A percentile compares a stretch with the other conserved stretches of the same genome.
These are phyloP conservation scores for Drosophila cognata DNA, from an alignment of 2,888 invertebrate species.

Conservation along the genomic window DNA sequence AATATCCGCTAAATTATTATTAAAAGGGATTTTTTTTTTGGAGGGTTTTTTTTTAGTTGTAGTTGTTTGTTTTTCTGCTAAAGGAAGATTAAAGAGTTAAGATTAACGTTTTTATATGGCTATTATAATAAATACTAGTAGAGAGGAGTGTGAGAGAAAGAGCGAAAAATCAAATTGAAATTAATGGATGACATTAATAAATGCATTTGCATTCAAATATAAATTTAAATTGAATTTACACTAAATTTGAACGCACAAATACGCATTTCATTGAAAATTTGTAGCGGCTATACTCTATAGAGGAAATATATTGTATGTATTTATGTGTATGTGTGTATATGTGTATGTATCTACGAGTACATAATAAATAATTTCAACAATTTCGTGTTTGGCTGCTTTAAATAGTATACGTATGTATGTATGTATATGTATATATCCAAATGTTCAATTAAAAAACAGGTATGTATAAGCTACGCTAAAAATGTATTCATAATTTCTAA, in stretches of 20 bases:
- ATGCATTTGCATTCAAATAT: conserved; percentile 32
- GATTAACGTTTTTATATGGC: conserved; percentile 20
- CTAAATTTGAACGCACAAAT: conserved; percentile 33
- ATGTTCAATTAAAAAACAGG: conserved; percentile 20
- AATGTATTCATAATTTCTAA: conserved; percentile 24
- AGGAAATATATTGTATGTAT: not conserved
- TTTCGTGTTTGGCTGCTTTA: conserved; percentile 13
- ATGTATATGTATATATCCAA: not conserved
- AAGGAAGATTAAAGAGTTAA: conserved; percentile 46
- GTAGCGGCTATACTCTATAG: conserved; percentile 1
- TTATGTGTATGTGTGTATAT: not conserved
- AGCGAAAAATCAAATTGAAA: conserved; percentile 21
- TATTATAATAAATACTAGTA: conserved; percentile 25
- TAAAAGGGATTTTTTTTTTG: not conserved
- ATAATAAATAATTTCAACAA: conserved; percentile 11
- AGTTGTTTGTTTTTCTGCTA: conserved; percentile 35
- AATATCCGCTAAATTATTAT: conserved; percentile 51
- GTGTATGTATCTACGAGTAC: conserved; percentile 16
- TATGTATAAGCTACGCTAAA: conserved; percentile 37
- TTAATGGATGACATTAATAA: conserved; percentile 48
- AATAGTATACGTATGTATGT: not conserved
- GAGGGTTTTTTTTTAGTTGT: conserved; percentile 1
- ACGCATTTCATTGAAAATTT: conserved; percentile 25
- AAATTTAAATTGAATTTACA: conserved; percentile 43
- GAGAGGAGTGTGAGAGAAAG: not conserved